Conservation (phyloP, 2,888 invertebrate species). For the Brassicogethes aeneus region DNA sequence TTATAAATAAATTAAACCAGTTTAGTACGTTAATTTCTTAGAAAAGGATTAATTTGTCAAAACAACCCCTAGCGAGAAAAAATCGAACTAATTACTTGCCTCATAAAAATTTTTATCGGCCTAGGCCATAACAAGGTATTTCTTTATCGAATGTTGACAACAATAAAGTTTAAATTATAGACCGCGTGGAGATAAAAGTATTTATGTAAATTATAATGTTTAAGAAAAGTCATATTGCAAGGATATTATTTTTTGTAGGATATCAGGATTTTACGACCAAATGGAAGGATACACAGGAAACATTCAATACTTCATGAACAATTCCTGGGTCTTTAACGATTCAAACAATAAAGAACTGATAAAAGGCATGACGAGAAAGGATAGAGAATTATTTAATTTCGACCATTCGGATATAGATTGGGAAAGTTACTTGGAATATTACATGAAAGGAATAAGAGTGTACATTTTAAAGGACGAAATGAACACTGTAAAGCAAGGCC, state of each 20-base stretch:
- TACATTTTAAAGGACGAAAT: slow-evolving; percentile 73
- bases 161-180: no score
- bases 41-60: no score
- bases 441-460: slow-evolving; percentile 62
- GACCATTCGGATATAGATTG: slow-evolving; percentile 65
- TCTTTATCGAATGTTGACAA: no score
- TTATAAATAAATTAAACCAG: no score
- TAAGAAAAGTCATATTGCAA: no score
- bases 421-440: slow-evolving; percentile 61
- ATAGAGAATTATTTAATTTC: slow-evolving; percentile 53
- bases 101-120: no score
- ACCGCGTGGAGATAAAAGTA: no score
- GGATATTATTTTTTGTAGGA: slow-evolving; percentile 47
- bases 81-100: no score
- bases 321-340: slow-evolving; percentile 65
- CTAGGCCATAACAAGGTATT: no score
- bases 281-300: slow-evolving; percentile 65
- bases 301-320: slow-evolving; percentile 68
- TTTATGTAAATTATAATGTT: no score
- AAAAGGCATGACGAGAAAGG: slow-evolving; percentile 47
- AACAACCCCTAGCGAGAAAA: no score
- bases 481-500: slow-evolving; percentile 60
- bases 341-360: slow-evolving; percentile 52
- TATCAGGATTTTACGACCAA: slow-evolving; percentile 64
- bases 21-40: no score